Percentiles rank a stretch among this genome's conserved stretches.
These are phyloP conservation scores for Myrmecophaga tridactyla DNA, from an alignment of 2,113 vertebrate species.

Conservation along the genomic window DNA sequence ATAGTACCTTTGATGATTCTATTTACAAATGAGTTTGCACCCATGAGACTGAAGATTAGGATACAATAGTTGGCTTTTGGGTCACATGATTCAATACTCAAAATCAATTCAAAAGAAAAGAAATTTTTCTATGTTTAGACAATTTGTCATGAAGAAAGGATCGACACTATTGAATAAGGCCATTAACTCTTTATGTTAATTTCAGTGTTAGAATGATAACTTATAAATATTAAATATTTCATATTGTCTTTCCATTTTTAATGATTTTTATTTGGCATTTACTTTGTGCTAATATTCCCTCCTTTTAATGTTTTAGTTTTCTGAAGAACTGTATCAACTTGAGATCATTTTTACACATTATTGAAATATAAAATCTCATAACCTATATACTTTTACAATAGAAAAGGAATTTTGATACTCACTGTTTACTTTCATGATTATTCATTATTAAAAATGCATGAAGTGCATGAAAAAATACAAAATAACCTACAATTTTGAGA, in stretches of 20 bases:
- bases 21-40: too few relatives aligned
- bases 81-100: neutral
- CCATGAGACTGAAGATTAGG: too few relatives aligned
- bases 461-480: neutral
- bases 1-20: too few relatives aligned
- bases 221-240: conserved; percentile 1
- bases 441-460: neutral
- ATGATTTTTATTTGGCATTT: neutral
- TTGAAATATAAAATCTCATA: conserved; percentile 1
- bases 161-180: neutral
- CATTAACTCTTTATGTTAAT: neutral
- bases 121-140: neutral
- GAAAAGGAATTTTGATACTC: neutral
- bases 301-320: neutral
- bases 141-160: neutral
- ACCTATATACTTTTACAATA: neutral
- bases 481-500: neutral
- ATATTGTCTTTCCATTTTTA: neutral
- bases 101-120: neutral
- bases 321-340: neutral
- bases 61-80: too few relatives aligned
- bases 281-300: neutral
- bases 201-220: neutral
- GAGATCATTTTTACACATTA: neutral
- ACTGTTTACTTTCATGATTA: neutral